These are phyloP conservation scores for Glossophaga mutica DNA, from an alignment of 2,797 vertebrate species.

Conservation along the genomic window DNA sequence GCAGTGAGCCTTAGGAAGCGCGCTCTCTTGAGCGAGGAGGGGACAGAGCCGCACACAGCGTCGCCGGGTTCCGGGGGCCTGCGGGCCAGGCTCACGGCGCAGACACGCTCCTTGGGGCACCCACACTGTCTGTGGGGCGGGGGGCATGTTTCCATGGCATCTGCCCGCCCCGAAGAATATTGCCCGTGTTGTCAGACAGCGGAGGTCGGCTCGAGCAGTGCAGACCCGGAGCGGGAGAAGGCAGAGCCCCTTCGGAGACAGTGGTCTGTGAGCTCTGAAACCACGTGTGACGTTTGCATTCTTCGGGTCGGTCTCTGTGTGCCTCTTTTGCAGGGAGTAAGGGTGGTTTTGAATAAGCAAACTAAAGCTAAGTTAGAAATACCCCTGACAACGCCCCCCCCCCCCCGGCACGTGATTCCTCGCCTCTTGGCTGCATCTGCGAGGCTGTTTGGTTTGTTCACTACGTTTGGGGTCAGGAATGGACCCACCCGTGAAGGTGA, in stretches of 20 bases:
- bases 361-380: not conserved
- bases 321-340: not conserved
- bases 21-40: accelerated
- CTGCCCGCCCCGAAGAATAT: not conserved
- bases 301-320: not conserved
- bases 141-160: not conserved
- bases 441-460: no score
- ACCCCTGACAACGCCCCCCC: accelerated
- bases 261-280: accelerated
- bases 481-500: not conserved
- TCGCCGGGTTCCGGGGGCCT: accelerated
- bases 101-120: accelerated
- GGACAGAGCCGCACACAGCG: accelerated
- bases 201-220: not conserved
- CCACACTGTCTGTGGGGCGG: no score
- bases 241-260: accelerated
- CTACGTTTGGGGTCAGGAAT: not conserved
- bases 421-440: accelerated
- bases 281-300: accelerated
- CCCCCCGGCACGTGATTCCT: accelerated
- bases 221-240: accelerated
- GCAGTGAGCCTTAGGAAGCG: accelerated
- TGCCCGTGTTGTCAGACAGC: accelerated
- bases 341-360: not conserved
- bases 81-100: accelerated